Conservation (phyloP, 2,797 vertebrate genomes). For the Lepus townsendii region DNA sequence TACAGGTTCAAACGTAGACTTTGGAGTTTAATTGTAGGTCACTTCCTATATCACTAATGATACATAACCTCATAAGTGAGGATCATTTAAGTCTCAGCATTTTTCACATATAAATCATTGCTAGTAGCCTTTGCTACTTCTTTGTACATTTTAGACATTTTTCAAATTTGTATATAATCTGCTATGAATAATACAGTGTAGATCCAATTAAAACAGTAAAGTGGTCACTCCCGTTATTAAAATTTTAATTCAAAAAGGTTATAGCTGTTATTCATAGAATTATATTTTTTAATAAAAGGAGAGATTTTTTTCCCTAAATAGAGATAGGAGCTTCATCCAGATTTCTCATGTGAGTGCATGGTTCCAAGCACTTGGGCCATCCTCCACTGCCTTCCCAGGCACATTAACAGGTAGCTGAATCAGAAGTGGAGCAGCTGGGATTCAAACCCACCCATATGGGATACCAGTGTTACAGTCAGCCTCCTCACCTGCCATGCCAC, state of each 20-base stretch:
- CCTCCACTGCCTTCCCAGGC: no score
- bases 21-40: neutral
- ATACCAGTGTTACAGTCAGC: no score
- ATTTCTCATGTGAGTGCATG: no score
- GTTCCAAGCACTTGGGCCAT: no score
- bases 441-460: no score
- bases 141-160: neutral
- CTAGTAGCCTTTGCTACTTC: neutral
- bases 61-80: neutral
- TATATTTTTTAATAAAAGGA: neutral
- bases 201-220: neutral
- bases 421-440: no score
- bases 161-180: neutral
- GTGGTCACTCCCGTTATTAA: neutral
- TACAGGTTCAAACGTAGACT: neutral
- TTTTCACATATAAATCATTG: neutral
- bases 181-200: neutral
- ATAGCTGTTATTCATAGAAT: neutral
- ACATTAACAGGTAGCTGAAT: no score
- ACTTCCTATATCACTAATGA: neutral
- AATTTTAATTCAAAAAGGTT: neutral
- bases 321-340: no score
- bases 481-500: no score
- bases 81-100: neutral
- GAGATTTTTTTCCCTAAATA: no score